Conservation (phyloP, 2,888 invertebrate genomes). For the Aethes cnicana region DNA sequence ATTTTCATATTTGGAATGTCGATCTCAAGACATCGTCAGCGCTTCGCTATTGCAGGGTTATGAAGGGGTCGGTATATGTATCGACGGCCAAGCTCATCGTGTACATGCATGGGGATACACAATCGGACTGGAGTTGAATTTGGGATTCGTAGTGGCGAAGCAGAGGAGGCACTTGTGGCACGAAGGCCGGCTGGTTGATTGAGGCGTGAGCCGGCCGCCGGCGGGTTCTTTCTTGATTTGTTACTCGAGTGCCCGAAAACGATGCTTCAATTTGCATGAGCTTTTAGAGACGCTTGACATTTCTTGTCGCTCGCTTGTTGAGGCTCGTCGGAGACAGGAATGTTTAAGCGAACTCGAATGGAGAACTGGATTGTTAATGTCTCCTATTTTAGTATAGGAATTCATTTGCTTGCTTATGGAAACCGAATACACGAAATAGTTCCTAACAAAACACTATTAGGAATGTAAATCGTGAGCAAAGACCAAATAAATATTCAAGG, state of each 20-base stretch:
- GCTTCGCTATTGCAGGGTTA: slow-evolving; percentile 51
- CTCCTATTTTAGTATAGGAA: no score
- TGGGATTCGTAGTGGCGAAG: slow-evolving; percentile 57
- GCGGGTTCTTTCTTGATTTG: slow-evolving; percentile 80
- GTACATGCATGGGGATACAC: slow-evolving; percentile 18
- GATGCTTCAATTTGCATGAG: slow-evolving; percentile 79
- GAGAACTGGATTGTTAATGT: neutral
- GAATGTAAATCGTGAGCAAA: slow-evolving; percentile 5
- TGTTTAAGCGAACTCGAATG: slow-evolving; percentile 7
- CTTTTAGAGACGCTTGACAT: slow-evolving; percentile 35
- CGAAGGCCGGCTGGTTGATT: slow-evolving; percentile 78
- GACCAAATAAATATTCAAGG: slow-evolving; percentile 23
- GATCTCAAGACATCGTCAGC: slow-evolving; percentile 65
- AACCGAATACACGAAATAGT: neutral
- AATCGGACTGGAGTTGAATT: slow-evolving; percentile 39
- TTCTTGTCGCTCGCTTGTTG: slow-evolving; percentile 26
- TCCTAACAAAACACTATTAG: slow-evolving; percentile 1
- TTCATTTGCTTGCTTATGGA: neutral
- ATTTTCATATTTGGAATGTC: slow-evolving; percentile 80
- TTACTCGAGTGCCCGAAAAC: slow-evolving; percentile 76
- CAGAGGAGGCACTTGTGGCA: slow-evolving; percentile 60
- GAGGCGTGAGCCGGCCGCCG: slow-evolving; percentile 77
- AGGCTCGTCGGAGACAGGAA: slow-evolving; percentile 4
- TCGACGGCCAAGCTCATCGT: slow-evolving; percentile 2
- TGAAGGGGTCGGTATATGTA: slow-evolving; percentile 30